Conservation (phyloP, 2,888 invertebrate genomes). For the Erebia palarica region DNA sequence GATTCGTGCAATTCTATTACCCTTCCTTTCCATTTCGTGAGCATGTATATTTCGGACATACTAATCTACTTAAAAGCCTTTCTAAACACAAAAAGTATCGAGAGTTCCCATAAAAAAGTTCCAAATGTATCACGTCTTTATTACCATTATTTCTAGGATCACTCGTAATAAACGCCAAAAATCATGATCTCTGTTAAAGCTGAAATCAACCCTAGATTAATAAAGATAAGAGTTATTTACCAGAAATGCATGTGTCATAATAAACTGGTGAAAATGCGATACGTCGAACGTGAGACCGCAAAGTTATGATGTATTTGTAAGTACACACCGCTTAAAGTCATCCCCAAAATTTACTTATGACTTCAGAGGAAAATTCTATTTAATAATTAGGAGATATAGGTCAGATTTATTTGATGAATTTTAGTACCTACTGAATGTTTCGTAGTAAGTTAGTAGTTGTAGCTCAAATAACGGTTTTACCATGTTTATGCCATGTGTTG, state of each 20-base stretch:
- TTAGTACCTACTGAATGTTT: not conserved
- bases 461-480: slow-evolving; percentile 2
- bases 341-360: not conserved
- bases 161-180: not conserved
- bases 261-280: slow-evolving; percentile 30
- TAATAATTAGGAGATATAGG: not conserved
- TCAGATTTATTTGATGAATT: not conserved
- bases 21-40: too few species aligned
- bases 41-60: too few species aligned
- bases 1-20: not conserved
- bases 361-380: slow-evolving; percentile 14
- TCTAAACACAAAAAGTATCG: not conserved
- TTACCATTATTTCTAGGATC: slow-evolving; percentile 24
- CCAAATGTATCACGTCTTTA: slow-evolving; percentile 24
- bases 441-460: not conserved
- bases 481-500: not conserved
- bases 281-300: slow-evolving; percentile 30
- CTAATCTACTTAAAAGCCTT: not conserved
- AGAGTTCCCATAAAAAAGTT: not conserved
- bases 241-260: not conserved
- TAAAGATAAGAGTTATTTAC: not conserved
- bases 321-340: slow-evolving; percentile 3
- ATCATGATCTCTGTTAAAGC: not conserved
- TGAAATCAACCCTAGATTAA: not conserved
- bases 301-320: slow-evolving; percentile 25